A percentile compares a stretch with the other conserved stretches of the same genome.
Conservation (phyloP, 2,888 invertebrate genomes). For the Tenthredo livida region DNA sequence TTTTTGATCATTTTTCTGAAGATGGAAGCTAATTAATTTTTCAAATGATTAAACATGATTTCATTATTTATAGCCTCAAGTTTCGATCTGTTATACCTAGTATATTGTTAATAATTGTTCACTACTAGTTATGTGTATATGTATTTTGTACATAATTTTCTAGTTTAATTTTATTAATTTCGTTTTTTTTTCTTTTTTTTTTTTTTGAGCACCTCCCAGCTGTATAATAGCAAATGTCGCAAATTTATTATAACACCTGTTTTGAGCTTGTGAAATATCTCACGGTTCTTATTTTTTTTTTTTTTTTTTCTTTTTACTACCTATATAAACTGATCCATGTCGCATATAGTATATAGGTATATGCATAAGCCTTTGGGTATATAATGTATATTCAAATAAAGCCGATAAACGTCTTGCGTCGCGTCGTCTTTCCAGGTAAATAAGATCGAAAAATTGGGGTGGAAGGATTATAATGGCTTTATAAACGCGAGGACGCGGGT, state of each 20-base stretch:
- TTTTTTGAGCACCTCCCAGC: constrained; percentile 5
- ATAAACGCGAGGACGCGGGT: no score
- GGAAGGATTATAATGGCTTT: no score
- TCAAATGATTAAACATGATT: background rate
- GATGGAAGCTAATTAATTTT: background rate
- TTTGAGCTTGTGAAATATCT: background rate
- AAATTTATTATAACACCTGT: background rate
- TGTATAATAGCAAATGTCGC: background rate
- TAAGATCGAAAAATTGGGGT: no score
- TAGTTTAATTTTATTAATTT: background rate
- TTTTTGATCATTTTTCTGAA: background rate
- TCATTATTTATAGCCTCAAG: background rate
- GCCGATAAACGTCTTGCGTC: no score
- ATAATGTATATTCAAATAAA: no score
- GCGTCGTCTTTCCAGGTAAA: no score
- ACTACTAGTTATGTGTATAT: background rate
- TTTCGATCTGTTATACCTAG: background rate
- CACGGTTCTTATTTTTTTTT: background rate
- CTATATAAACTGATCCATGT: no score
- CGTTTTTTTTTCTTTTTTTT: no score
- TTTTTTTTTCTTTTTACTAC: background rate
- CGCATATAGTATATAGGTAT: no score
- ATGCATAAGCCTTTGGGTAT: no score
- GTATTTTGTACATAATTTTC: constrained; percentile 6
- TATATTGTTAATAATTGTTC: constrained; percentile 4